phyloP scores from a whole-genome alignment of 2,888 invertebrate species.

The Protula sp. region DNA sequence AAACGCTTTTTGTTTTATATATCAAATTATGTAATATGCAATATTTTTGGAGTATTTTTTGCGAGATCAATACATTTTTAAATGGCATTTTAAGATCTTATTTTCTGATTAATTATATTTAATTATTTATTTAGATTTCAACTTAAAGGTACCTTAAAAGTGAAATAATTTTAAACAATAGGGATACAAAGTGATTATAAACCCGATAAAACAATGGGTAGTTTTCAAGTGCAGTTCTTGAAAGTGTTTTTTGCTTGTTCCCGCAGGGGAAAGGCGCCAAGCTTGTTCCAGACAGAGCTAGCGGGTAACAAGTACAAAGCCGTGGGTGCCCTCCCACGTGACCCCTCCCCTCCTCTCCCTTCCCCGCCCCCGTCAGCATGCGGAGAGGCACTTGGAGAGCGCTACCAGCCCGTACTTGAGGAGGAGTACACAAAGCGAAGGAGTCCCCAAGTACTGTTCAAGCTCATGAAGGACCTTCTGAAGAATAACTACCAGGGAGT shows the following conservation, averaged over 20 bases:
- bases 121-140: too few relatives aligned
- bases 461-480: constrained; percentile 38
- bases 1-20: too few relatives aligned
- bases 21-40: too few relatives aligned
- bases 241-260: constrained; percentile 51
- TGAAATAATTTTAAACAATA: too few relatives aligned
- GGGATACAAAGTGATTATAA: too few relatives aligned
- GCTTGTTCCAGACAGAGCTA: constrained; percentile 30
- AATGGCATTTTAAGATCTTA: too few relatives aligned
- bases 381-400: neutral
- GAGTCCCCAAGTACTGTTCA: constrained; percentile 15
- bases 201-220: too few relatives aligned
- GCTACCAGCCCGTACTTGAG: neutral
- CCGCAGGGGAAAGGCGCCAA: constrained; percentile 43
- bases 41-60: too few relatives aligned
- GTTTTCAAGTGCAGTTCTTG: too few relatives aligned
- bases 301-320: constrained; percentile 2
- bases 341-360: constrained; percentile 13
- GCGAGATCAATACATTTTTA: too few relatives aligned
- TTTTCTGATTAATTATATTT: too few relatives aligned
- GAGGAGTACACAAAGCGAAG: constrained; percentile 7
- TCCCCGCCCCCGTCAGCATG: neutral
- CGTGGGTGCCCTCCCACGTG: constrained; percentile 9
- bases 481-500: constrained; percentile 39
- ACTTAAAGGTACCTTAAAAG: too few relatives aligned